These are phyloP conservation scores for Hippocampus comes DNA, from an alignment of 2,113 vertebrate species.

Conservation along the genomic window DNA sequence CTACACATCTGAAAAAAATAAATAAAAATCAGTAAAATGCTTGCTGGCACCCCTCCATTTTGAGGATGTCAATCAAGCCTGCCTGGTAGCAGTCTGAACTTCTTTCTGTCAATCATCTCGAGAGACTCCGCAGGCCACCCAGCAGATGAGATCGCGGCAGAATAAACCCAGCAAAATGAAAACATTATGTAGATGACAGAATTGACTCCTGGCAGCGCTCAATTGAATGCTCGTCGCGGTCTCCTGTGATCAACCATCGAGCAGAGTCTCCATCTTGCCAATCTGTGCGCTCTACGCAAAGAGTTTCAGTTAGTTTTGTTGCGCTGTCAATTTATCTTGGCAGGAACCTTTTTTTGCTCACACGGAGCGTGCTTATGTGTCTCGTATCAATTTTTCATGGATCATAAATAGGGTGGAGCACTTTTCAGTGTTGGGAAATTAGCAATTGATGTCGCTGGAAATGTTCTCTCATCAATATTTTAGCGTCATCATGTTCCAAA, in stretches of 20 bases:
- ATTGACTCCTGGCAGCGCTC: constrained; percentile 47
- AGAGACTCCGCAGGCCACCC: constrained; percentile 34
- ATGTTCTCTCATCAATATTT: neutral
- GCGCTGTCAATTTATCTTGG: neutral
- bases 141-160: constrained; percentile 38
- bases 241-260: constrained; percentile 36
- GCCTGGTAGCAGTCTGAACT: constrained; percentile 48
- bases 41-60: constrained; percentile 53
- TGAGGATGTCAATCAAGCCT: constrained; percentile 54
- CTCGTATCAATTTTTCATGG: neutral
- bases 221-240: constrained; percentile 42
- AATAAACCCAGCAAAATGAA: constrained; percentile 58
- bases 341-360: neutral
- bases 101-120: constrained; percentile 51
- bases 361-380: neutral
- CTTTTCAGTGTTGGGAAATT: too few relatives aligned
- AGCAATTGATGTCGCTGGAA: neutral
- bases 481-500: too few relatives aligned
- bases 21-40: constrained; percentile 48
- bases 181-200: constrained; percentile 46
- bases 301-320: neutral
- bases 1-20: constrained; percentile 42
- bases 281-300: neutral
- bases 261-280: constrained; percentile 12
- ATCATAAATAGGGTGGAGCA: neutral